phyloP scores from a whole-genome alignment of 2,113 vertebrate genomes.

The Epinephelus lanceolatus region DNA sequence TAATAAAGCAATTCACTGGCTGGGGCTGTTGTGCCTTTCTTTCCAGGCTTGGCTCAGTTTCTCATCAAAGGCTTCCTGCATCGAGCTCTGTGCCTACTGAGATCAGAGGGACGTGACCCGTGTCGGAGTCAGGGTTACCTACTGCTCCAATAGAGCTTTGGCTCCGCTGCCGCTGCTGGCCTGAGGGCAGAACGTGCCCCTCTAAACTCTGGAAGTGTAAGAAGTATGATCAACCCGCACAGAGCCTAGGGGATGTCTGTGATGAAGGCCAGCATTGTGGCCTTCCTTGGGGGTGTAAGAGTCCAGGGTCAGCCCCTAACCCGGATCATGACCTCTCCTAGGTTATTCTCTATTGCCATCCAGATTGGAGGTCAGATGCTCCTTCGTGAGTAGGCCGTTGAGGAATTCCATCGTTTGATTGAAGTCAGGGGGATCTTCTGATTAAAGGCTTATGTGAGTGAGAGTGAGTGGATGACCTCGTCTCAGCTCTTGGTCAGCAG shows the following conservation, averaged over 20 bases:
- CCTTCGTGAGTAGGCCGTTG: constrained; percentile 58
- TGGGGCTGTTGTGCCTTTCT: constrained; percentile 37
- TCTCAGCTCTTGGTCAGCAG: constrained; percentile 45
- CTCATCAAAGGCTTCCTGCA: constrained; percentile 77
- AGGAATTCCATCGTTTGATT: constrained; percentile 68
- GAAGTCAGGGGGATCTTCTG: constrained; percentile 54
- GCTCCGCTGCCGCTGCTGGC: constrained; percentile 38
- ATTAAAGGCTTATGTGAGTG: constrained; percentile 63
- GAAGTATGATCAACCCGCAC: constrained; percentile 56
- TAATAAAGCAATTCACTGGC: constrained; percentile 73
- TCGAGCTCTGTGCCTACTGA: constrained; percentile 49
- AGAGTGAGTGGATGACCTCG: constrained; percentile 51
- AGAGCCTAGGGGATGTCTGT: constrained; percentile 54
- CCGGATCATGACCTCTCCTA: constrained; percentile 62
- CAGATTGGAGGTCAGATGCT: constrained; percentile 62
- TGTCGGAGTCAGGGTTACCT: constrained; percentile 64
- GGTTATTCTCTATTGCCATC: constrained; percentile 50
- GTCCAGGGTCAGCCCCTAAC: constrained; percentile 58
- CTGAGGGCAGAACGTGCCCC: constrained; percentile 46
- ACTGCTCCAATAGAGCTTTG: constrained; percentile 30
- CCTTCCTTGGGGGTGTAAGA: constrained; percentile 30
- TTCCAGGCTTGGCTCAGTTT: constrained; percentile 50
- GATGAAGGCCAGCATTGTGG: constrained; percentile 80
- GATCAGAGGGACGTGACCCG: constrained; percentile 73
- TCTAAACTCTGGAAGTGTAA: constrained; percentile 49